Conservation (phyloP, 2,888 invertebrate species). For the Clusia tigrina region DNA sequence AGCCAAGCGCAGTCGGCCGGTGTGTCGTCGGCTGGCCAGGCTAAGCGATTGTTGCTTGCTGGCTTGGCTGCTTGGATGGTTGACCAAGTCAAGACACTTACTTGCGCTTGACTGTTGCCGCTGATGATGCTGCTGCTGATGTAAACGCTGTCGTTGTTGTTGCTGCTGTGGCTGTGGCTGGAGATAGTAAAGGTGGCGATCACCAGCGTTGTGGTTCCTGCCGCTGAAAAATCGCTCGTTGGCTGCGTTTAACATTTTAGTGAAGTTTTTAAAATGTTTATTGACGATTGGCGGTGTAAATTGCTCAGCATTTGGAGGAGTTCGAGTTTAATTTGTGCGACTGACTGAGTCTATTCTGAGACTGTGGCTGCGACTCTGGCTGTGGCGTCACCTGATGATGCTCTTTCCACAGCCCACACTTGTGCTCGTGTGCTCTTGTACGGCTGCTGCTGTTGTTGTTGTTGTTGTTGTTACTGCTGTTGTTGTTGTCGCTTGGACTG, state of each 20-base stretch:
- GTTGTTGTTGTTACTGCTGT: constrained; percentile 23
- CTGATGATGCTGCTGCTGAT: not conserved
- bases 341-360: no score
- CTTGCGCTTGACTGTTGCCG: not conserved
- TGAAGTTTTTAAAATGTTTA: constrained; percentile 12
- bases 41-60: no score
- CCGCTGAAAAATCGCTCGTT: no score
- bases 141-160: not conserved
- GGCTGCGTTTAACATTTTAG: constrained; percentile 26
- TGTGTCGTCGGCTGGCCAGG: no score
- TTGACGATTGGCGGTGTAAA: constrained; percentile 45
- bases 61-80: constrained; percentile 11
- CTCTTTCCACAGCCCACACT: no score
- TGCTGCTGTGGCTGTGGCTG: not conserved
- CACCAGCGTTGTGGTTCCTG: not conserved
- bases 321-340: constrained; percentile 49
- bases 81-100: constrained; percentile 13
- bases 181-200: not conserved
- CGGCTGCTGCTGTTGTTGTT: constrained; percentile 3
- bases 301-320: constrained; percentile 56
- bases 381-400: no score
- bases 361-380: no score
- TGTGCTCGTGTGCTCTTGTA: no score
- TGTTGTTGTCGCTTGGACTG: no score
- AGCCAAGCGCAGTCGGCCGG: no score